Percentiles rank a stretch among this genome's conserved stretches.
Evolutionary conservation across 1,140 invertebrate genomes (phyloP).

Genomic region (Rhyzopertha dominica): DNA sequence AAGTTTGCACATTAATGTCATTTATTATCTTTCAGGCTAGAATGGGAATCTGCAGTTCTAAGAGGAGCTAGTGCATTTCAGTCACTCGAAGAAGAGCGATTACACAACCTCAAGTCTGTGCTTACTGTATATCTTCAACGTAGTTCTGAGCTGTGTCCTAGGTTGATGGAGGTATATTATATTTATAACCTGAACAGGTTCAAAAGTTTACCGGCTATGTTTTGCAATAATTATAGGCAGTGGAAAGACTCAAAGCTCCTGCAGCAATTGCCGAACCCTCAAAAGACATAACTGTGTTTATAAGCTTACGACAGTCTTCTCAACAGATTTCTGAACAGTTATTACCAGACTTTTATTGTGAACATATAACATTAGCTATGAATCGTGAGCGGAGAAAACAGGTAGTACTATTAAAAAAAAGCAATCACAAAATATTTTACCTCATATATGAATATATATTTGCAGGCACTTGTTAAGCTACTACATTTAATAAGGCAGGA

Average conservation of each 20-base stretch:
- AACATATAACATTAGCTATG: conserved; percentile 90
- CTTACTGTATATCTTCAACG: conserved; percentile 74
- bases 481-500: conserved; percentile 78
- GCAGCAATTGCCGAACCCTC: conserved; percentile 65
- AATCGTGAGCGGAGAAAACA: conserved; percentile 83
- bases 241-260: conserved; percentile 63
- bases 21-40: conserved; percentile 61
- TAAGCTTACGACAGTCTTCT: conserved; percentile 54
- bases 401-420: conserved; percentile 42
- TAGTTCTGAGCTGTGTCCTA: conserved; percentile 69
- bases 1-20: conserved; percentile 7
- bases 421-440: conserved; percentile 10
- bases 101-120: conserved; percentile 74
- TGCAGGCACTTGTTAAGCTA: conserved; percentile 70
- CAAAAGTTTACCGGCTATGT: not conserved
- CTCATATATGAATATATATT: conserved; percentile 16
- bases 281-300: conserved; percentile 65
- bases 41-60: conserved; percentile 85
- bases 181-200: conserved; percentile 6
- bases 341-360: conserved; percentile 90
- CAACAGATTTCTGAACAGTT: conserved; percentile 66
- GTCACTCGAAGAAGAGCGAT: conserved; percentile 82
- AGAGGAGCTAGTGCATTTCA: conserved; percentile 75
- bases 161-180: conserved; percentile 52
- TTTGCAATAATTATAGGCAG: conserved; percentile 51